phyloP scores from a whole-genome alignment of 2,888 invertebrate genomes.

The Lasioglossum malachurum region DNA sequence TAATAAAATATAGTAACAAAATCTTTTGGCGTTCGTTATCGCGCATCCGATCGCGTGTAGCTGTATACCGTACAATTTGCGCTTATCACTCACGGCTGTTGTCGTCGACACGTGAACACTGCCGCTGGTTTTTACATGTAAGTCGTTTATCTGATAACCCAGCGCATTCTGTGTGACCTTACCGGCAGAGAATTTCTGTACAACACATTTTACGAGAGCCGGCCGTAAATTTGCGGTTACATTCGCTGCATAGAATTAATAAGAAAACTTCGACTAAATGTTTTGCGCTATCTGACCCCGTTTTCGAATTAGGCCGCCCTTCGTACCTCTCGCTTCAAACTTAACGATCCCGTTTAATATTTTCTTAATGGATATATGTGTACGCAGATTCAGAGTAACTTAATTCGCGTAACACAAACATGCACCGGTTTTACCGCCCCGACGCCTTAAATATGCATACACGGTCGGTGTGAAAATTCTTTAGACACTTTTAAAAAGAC shows the following conservation, averaged over 20 bases:
- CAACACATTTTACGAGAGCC: neutral
- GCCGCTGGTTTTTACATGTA: neutral
- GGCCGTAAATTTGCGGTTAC: neutral
- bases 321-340: neutral
- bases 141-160: constrained; percentile 8
- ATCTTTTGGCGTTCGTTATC: constrained; percentile 5
- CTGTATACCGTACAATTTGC: constrained; percentile 17
- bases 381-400: neutral
- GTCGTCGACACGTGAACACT: constrained; percentile 4
- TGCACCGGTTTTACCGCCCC: neutral
- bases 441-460: neutral
- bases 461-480: too few species aligned
- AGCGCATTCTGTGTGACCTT: constrained; percentile 10
- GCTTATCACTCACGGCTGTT: constrained; percentile 6
- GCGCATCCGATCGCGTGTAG: constrained; percentile 17
- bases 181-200: neutral
- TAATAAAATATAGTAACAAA: constrained; percentile 2
- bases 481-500: too few species aligned
- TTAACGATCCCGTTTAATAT: constrained; percentile 14
- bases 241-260: constrained; percentile 10
- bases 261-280: constrained; percentile 15
- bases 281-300: constrained; percentile 20
- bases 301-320: constrained; percentile 16
- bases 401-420: neutral
- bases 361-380: neutral